Conservation (phyloP, 2,888 invertebrate species). For the Digitonthophagus gazella region DNA sequence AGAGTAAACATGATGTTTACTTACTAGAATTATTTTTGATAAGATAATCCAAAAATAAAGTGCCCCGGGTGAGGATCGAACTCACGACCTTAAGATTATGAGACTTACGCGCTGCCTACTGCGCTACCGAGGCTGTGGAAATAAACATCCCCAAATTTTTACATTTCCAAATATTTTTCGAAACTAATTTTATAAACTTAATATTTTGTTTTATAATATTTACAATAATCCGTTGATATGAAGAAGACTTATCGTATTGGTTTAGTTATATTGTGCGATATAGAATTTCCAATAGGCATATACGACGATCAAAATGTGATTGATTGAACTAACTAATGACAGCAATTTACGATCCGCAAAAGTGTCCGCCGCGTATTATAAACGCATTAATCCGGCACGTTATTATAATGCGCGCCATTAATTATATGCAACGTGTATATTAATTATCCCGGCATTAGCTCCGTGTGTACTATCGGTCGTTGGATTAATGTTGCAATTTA, state of each 20-base stretch:
- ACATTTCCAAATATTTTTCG: neutral
- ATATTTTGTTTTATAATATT: no score
- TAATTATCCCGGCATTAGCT: neutral
- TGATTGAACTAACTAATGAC: neutral
- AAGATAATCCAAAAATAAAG: neutral
- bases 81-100: slow-evolving; percentile 94
- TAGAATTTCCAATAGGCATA: neutral
- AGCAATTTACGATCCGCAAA: neutral
- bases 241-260: neutral
- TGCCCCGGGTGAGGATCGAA: slow-evolving; percentile 71
- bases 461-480: neutral
- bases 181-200: neutral
- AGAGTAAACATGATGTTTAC: no score
- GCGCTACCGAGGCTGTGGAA: slow-evolving; percentile 70
- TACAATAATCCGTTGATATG: no score
- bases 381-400: neutral
- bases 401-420: neutral
- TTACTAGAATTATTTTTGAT: no score
- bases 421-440: neutral
- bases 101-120: slow-evolving; percentile 89
- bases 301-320: neutral
- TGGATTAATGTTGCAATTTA: neutral
- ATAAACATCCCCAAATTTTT: neutral
- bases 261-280: neutral
- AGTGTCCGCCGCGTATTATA: neutral